Evolutionary conservation across 2,113 vertebrate genomes (phyloP).

Genomic region (Ramphastos sulfuratus): DNA sequence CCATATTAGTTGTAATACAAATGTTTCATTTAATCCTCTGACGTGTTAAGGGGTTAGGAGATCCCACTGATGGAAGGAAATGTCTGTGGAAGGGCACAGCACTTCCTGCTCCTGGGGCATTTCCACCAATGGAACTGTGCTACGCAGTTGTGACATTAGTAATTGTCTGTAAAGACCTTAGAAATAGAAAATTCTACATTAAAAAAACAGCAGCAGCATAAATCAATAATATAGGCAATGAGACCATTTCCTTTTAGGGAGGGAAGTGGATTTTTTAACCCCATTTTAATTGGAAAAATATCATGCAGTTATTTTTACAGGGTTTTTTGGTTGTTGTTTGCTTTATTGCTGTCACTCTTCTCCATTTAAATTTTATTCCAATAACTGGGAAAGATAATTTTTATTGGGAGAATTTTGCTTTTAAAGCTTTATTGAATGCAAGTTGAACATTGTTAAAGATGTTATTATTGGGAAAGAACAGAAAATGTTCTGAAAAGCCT

Average conservation of each 20-base stretch:
- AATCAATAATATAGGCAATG: constrained; percentile 25
- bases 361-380: background rate
- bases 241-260: background rate
- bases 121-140: constrained; percentile 46
- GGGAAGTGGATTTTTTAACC: background rate
- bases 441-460: background rate
- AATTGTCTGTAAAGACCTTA: constrained; percentile 10
- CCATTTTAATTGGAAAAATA: background rate
- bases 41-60: background rate
- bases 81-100: constrained; percentile 39
- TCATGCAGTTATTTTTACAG: background rate
- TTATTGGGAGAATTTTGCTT: background rate
- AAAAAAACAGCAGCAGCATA: constrained; percentile 22
- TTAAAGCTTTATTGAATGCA: background rate
- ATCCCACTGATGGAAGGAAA: constrained; percentile 40
- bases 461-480: background rate
- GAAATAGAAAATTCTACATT: constrained; percentile 27
- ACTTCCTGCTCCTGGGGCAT: constrained; percentile 46
- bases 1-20: background rate
- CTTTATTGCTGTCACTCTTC: background rate
- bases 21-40: constrained; percentile 12
- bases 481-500: background rate
- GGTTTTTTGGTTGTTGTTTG: background rate
- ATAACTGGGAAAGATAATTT: background rate
- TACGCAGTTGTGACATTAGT: background rate